These are phyloP conservation scores for Hemiprocne comata DNA, from an alignment of 2,113 vertebrate species.

Conservation along the genomic window DNA sequence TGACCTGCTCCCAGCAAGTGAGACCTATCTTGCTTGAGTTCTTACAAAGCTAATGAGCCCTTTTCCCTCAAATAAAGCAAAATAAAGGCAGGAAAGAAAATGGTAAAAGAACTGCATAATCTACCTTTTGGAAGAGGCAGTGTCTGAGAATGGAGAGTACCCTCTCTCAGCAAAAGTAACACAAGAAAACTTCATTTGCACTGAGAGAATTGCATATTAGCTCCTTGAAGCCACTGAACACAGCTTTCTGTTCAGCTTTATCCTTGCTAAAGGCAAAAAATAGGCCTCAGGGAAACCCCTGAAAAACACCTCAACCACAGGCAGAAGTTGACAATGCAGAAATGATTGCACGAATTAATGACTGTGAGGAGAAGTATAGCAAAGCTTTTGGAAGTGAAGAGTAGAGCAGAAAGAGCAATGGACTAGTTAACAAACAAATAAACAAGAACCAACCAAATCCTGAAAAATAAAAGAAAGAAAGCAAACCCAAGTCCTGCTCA, in stretches of 20 bases:
- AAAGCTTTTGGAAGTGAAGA: not conserved
- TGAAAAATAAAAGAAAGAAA: not conserved
- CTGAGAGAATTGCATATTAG: not conserved
- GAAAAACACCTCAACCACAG: not conserved
- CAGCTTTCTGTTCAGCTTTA: not conserved
- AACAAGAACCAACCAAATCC: not conserved
- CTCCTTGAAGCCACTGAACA: not conserved
- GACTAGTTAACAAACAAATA: not conserved
- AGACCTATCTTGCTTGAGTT: not conserved
- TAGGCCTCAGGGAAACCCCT: not conserved
- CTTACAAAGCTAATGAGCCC: not conserved
- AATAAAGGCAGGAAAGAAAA: not conserved
- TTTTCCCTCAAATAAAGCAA: not conserved
- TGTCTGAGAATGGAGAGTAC: not conserved
- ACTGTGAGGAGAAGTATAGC: fast-evolving
- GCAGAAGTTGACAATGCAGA: not conserved
- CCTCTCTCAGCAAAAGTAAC: not conserved
- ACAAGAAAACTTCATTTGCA: not conserved
- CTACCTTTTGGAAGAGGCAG: not conserved
- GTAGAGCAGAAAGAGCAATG: not conserved
- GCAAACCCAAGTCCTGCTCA: not conserved
- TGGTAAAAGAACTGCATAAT: not conserved
- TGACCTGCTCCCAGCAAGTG: not conserved
- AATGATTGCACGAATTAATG: not conserved
- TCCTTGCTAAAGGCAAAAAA: not conserved